Evolutionary conservation across 1,140 invertebrate species (phyloP).

Genomic region (Drosophila nikananu): DNA sequence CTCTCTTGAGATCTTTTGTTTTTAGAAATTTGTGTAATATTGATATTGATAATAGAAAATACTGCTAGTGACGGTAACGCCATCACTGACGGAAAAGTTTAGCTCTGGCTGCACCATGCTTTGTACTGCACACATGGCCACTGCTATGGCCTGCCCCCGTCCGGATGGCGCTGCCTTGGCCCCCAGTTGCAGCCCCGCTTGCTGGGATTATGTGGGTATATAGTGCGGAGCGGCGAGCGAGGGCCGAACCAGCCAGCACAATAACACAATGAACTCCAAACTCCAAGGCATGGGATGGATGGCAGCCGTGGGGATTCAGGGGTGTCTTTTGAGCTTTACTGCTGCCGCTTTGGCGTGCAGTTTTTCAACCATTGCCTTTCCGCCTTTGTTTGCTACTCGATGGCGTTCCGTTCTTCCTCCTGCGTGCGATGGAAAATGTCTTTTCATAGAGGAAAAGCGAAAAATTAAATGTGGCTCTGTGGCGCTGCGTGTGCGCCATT

Average conservation of each 20-base stretch:
- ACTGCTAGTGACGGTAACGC: neutral
- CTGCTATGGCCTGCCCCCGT: slow-evolving; percentile 54
- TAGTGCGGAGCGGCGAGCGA: slow-evolving; percentile 58
- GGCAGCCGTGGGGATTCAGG: slow-evolving; percentile 8
- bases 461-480: slow-evolving; percentile 38
- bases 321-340: slow-evolving; percentile 65
- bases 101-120: slow-evolving; percentile 43
- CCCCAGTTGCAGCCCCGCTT: slow-evolving; percentile 43
- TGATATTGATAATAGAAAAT: neutral
- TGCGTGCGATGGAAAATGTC: slow-evolving; percentile 67
- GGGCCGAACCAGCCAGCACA: slow-evolving; percentile 74
- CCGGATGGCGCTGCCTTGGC: slow-evolving; percentile 22
- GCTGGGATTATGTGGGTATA: slow-evolving; percentile 77
- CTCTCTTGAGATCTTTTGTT: neutral
- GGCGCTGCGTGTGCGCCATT: slow-evolving; percentile 3
- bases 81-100: slow-evolving; percentile 48
- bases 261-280: slow-evolving; percentile 84
- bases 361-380: slow-evolving; percentile 58
- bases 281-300: slow-evolving; percentile 13
- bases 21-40: neutral
- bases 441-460: slow-evolving; percentile 67
- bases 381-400: slow-evolving; percentile 72
- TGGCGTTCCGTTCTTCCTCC: slow-evolving; percentile 46
- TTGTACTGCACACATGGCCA: slow-evolving; percentile 38
- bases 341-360: slow-evolving; percentile 58